Conservation (phyloP, 2,797 vertebrate genomes). For the Anniella stebbinsi region DNA sequence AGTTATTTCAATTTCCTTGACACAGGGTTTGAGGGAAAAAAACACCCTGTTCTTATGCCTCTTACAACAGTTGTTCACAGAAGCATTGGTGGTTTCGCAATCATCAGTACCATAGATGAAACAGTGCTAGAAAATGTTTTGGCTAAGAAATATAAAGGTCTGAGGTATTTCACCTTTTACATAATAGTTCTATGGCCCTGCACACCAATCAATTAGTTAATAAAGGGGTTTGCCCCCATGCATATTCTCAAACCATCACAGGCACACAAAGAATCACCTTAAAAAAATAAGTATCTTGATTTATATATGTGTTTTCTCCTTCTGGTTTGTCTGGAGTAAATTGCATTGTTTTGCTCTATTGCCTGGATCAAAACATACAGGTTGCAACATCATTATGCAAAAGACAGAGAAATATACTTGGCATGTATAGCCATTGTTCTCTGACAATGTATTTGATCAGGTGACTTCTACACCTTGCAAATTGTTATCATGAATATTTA, state of each 20-base stretch:
- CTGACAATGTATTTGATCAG: conserved; percentile 45
- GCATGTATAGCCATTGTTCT: conserved; percentile 24
- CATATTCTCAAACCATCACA: conserved; percentile 28
- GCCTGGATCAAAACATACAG: not conserved
- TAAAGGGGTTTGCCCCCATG: conserved; percentile 3
- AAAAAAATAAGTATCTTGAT: not conserved
- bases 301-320: not conserved
- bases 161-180: not conserved
- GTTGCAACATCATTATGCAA: not conserved
- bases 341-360: conserved; percentile 3
- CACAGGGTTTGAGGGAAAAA: not conserved
- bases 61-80: not conserved
- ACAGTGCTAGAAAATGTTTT: not conserved
- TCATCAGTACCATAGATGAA: not conserved
- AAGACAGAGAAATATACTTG: conserved; percentile 5
- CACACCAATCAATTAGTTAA: conserved; percentile 26
- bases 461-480: conserved; percentile 49
- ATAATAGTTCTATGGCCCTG: not conserved
- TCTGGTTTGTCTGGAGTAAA: not conserved
- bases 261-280: conserved; percentile 4
- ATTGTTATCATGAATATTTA: conserved; percentile 66
- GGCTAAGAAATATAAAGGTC: not conserved
- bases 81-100: conserved; percentile 1
- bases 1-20: not conserved
- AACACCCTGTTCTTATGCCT: not conserved